Evolutionary conservation across 1,140 invertebrate species (phyloP), one percentile per base, ranked within the genome.

Genomic region (Muscidifurax raptorellus): DNA sequence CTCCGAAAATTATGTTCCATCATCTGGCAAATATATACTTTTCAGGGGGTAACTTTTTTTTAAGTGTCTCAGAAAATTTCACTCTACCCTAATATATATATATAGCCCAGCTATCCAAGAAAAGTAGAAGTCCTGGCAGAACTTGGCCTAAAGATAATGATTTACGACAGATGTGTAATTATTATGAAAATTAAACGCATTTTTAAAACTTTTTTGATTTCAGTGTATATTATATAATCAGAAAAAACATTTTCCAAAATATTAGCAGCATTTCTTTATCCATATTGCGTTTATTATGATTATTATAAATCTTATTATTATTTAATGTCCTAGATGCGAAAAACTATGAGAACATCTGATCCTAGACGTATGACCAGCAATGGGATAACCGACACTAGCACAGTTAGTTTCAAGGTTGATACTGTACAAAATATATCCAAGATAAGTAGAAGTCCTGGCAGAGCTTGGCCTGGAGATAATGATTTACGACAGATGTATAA

Each of bases 341-440:
- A 97, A 91, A 96, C 96, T 0, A 92, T 97, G 84, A 94, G 96
- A 86, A 96, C 96, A 18, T 96, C 96, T 87, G 94, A 96, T 87
- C 95, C 95, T 75, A 95, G 96, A 86, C 95, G 96, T 86, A 95
- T 96, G 59, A 96, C 97, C 89, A 95, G 96, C 5, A 97, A 97
- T 89, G 96, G 97, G 10, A 94, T 97, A 25, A 96, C 96, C 86
- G 96, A 97, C 89, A 94, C 95, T 3, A 94, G 94, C 7, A 96
- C 96, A 13, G 96, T 97, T 77, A 97, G 96, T 88, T 90, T 97
- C 82, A 95, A 95, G 1, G 96, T 97, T 47, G 96, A 97, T 86
- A 94, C 91, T 84, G 90, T 90, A 52, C 91, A 91, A 72, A 93
- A 93, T 75, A 91, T 91, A 18, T 92, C 91, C 27, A 85, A 90